Percentiles rank a stretch among this genome's conserved stretches.
Conservation (phyloP, 2,797 vertebrate species). For the Myotis pilosus region DNA sequence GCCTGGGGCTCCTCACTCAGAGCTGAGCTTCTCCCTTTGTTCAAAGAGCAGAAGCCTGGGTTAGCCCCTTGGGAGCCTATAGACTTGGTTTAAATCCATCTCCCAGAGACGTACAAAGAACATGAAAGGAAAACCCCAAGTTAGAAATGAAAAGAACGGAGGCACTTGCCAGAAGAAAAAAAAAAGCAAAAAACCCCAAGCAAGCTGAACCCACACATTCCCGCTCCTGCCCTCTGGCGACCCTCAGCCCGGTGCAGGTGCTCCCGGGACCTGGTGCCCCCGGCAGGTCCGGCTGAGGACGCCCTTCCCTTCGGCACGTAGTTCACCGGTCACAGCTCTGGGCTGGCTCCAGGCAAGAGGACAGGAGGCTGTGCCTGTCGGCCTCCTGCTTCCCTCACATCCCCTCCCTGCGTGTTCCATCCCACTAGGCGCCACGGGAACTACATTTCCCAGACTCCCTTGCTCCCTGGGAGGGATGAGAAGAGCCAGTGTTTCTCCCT, state of each 20-base stretch:
- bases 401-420: neutral
- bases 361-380: neutral
- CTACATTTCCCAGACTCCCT: neutral
- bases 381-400: too few relatives aligned
- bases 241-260: neutral
- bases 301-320: neutral
- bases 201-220: neutral
- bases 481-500: too few relatives aligned
- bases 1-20: too few relatives aligned
- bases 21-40: neutral
- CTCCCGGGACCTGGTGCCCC: neutral
- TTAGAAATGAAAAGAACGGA: neutral
- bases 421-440: neutral
- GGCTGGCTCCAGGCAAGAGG: neutral
- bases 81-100: constrained; percentile 61
- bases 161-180: neutral
- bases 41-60: constrained; percentile 38
- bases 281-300: neutral
- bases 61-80: neutral
- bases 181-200: neutral
- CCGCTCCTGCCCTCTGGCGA: neutral
- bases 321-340: neutral
- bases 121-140: constrained; percentile 46
- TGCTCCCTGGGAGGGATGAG: neutral
- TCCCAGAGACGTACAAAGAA: constrained; percentile 35